A percentile compares a stretch with the other conserved stretches of the same genome.
Evolutionary conservation across 2,888 invertebrate genomes (phyloP).

Genomic region (Lithophane socia): DNA sequence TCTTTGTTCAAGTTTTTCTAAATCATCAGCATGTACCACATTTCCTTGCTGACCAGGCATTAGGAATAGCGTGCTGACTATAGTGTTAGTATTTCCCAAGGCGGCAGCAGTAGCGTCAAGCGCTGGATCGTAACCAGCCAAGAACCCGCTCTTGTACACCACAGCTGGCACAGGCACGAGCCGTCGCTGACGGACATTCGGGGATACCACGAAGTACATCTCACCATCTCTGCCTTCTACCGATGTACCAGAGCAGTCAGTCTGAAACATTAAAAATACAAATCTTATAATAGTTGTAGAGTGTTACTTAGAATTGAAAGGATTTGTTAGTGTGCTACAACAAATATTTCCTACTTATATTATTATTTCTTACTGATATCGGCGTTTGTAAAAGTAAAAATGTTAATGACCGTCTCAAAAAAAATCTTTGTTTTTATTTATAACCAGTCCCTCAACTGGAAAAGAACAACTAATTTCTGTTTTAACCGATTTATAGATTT

Average conservation of each 20-base stretch:
- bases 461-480: not conserved
- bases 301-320: not conserved
- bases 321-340: not conserved
- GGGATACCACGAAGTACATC: conserved; percentile 96
- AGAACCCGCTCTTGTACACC: conserved; percentile 93
- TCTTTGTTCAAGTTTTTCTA: conserved; percentile 93
- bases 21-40: conserved; percentile 94
- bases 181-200: conserved; percentile 94
- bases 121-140: conserved; percentile 96
- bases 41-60: conserved; percentile 97
- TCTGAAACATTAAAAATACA: conserved; percentile 89
- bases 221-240: conserved; percentile 95
- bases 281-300: not conserved
- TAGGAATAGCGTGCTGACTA: conserved; percentile 94
- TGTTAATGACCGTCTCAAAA: not conserved
- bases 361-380: not conserved
- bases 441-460: no score
- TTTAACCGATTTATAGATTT: not conserved
- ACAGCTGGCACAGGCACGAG: conserved; percentile 96
- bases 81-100: conserved; percentile 92
- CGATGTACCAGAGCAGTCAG: conserved; percentile 94
- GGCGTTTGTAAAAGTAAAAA: not conserved
- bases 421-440: not conserved
- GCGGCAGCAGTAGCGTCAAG: conserved; percentile 96
- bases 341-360: not conserved